Conservation (phyloP, 2,113 vertebrate genomes). For the Chelonoidis abingdonii region DNA sequence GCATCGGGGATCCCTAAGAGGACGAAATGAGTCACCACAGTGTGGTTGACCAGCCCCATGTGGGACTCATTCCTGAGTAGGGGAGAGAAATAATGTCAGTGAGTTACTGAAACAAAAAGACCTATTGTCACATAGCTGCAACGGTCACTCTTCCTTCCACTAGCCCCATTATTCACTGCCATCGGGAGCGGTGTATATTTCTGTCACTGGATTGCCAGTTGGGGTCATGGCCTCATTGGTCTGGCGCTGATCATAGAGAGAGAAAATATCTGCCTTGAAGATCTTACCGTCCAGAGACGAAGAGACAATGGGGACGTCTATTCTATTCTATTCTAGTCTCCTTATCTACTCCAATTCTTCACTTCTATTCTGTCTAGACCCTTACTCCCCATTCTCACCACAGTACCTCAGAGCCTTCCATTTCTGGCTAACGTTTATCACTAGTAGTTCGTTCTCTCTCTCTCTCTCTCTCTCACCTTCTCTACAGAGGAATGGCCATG, state of each 20-base stretch:
- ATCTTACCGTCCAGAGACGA: fast-evolving
- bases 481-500: too few relatives aligned
- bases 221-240: too few relatives aligned
- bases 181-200: too few relatives aligned
- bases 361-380: background rate
- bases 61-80: background rate
- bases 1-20: conserved; percentile 32
- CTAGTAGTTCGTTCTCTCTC: background rate
- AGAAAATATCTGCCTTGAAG: background rate
- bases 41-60: background rate
- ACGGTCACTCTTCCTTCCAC: too few relatives aligned
- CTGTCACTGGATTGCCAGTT: too few relatives aligned
- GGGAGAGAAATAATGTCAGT: background rate
- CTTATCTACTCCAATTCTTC: too few relatives aligned
- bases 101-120: too few relatives aligned
- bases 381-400: background rate
- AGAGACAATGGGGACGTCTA: background rate
- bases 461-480: too few relatives aligned
- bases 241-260: background rate
- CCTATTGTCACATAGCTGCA: too few relatives aligned
- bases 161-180: too few relatives aligned
- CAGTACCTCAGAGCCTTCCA: background rate
- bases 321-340: background rate
- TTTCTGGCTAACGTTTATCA: background rate
- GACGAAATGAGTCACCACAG: conserved; percentile 18